Percentiles rank a stretch among this genome's conserved stretches.
Conservation (phyloP, 2,113 vertebrate genomes). For the Pandion haliaetus region DNA sequence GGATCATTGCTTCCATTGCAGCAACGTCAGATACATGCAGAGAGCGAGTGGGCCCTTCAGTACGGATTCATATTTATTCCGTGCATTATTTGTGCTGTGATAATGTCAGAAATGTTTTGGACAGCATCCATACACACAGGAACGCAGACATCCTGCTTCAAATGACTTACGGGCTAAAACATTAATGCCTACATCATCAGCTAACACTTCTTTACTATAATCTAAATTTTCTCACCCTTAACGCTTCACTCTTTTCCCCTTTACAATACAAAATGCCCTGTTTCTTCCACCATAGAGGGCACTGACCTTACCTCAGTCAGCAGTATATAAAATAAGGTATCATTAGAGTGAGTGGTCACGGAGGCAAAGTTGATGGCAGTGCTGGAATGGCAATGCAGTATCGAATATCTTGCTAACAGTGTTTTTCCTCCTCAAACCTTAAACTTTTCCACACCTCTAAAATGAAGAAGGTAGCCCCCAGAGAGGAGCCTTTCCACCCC, state of each 20-base stretch:
- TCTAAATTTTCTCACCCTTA: not conserved
- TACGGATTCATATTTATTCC: not conserved
- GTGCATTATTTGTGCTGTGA: not conserved
- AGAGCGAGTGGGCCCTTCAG: not conserved
- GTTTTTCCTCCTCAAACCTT: not conserved
- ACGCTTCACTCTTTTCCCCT: not conserved
- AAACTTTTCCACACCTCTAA: constrained; percentile 15
- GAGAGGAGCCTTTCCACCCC: not conserved
- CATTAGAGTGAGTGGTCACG: not conserved
- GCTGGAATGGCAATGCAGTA: not conserved
- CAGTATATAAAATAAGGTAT: not conserved
- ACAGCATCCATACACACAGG: not conserved
- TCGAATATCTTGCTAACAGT: not conserved
- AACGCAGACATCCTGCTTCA: not conserved
- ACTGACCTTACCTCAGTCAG: not conserved
- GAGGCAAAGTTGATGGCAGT: not conserved
- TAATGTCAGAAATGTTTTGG: not conserved
- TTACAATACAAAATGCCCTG: not conserved
- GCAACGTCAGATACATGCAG: not conserved
- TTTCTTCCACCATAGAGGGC: not conserved
- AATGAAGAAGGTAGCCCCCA: not conserved
- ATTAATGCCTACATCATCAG: not conserved
- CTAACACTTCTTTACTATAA: not conserved
- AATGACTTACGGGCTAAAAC: not conserved
- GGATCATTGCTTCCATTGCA: not conserved